Evolutionary conservation across 2,888 invertebrate species (phyloP), one percentile per base, ranked within the genome.

Genomic region (Alentia gelatinosa): DNA sequence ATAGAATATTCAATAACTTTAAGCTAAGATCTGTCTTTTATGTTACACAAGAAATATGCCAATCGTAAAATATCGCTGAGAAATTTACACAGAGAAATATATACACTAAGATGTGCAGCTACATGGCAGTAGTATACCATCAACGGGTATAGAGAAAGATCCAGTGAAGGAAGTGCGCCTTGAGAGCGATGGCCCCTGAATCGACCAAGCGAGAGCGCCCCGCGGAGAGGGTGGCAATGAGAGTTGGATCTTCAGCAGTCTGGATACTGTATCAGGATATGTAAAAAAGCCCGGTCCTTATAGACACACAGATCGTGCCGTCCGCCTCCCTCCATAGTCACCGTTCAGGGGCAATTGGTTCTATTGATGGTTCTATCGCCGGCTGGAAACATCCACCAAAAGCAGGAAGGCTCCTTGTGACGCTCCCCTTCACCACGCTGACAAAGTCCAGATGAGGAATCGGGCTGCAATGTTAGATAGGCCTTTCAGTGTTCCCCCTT

Each of bases 381-480:
- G 26, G 26, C 68, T 68, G 68, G 26, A 26, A 68, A 68, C 68
- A 19, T 68, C 33, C 68, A 30, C 30, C 12, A 3, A 68, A 68
- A 68, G 68, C 30, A 26, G 12, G 68, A 12, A 26, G 12, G 7
- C 68, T 68, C 12, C 68, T 68, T 26, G 33, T 30, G 26, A 30
- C 26, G 30, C 30, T 68, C 33, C 26, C 68, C 26, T 1, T 19
- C 23, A 30, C 12, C n/a, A 26, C n/a, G 26, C 68, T 68, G 33
- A 68, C 68, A 68, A 68, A 68, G 68, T 26, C 68, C 56, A 56
- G 68, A 15, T 68, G 68, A 68, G 68, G 68, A 68, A 15, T 68
- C 68, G 26, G 12, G 68, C 12, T 30, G 68, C 68, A 68, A 68
- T 68, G 33, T 68, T 68, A 68, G 68, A 30, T 30, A n/a, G 56